Percentiles rank a stretch among this genome's conserved stretches.
These are phyloP conservation scores for Drosophila simulans DNA, from an alignment of 1,140 invertebrate genomes.

Conservation along the genomic window DNA sequence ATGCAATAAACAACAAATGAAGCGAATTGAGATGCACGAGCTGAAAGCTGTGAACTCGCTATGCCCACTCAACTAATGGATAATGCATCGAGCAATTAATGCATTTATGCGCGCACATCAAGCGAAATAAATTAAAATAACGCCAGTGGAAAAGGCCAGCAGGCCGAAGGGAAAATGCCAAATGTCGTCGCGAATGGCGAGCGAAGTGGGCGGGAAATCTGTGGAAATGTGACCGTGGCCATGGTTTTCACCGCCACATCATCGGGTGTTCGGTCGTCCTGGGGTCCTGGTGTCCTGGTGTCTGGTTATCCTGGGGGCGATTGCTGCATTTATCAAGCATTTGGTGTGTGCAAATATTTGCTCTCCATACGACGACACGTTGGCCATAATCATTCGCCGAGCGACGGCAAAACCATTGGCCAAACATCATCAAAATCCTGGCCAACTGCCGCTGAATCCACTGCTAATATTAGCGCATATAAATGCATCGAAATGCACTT, in stretches of 20 bases:
- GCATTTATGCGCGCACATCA: slow-evolving; percentile 67
- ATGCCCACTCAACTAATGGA: slow-evolving; percentile 67
- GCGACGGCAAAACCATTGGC: slow-evolving; percentile 48
- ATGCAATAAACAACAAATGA: slow-evolving; percentile 74
- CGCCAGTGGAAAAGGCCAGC: slow-evolving; percentile 34
- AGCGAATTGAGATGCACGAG: slow-evolving; percentile 31
- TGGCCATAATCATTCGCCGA: slow-evolving; percentile 28
- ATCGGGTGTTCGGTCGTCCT: background rate
- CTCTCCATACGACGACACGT: slow-evolving; percentile 74
- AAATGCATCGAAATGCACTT: slow-evolving; percentile 77
- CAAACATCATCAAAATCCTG: slow-evolving; percentile 79
- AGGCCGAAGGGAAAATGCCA: slow-evolving; percentile 30
- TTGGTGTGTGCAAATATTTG: slow-evolving; percentile 79
- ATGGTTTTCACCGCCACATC: slow-evolving; percentile 30
- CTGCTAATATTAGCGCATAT: slow-evolving; percentile 78
- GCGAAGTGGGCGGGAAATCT: background rate
- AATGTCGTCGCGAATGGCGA: slow-evolving; percentile 62
- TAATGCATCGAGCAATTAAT: slow-evolving; percentile 73
- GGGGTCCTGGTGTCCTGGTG: slow-evolving; percentile 17
- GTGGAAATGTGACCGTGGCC: slow-evolving; percentile 13
- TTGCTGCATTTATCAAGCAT: slow-evolving; percentile 76
- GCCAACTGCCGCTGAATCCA: slow-evolving; percentile 25
- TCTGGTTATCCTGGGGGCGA: slow-evolving; percentile 56
- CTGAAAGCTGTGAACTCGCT: slow-evolving; percentile 19
- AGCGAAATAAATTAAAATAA: slow-evolving; percentile 61